A percentile compares a stretch with the other conserved stretches of the same genome.
phyloP scores from a whole-genome alignment of 2,888 invertebrate genomes.

The Brachyptera putata region DNA sequence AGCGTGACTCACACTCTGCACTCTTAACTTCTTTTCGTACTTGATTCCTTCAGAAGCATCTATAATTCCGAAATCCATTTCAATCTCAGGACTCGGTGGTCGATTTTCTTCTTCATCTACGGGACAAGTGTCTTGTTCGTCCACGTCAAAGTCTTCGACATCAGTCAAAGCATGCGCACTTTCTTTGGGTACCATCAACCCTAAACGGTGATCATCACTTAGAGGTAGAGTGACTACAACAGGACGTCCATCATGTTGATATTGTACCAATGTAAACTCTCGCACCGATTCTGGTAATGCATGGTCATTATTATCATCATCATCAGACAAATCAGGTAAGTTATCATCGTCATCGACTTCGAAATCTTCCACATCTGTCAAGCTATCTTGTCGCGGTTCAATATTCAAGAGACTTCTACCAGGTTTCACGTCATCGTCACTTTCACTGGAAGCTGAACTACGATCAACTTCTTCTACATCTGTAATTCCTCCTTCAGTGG shows the following conservation, averaged over 20 bases:
- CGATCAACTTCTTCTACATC: constrained; percentile 49
- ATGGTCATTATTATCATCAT: constrained; percentile 35
- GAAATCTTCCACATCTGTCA: constrained; percentile 45
- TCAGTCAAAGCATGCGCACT: constrained; percentile 40
- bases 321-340: constrained; percentile 35
- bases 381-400: constrained; percentile 35
- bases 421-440: constrained; percentile 36
- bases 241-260: constrained; percentile 45
- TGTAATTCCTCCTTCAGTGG: constrained; percentile 43
- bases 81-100: constrained; percentile 18
- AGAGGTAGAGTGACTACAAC: constrained; percentile 48
- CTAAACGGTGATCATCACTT: constrained; percentile 38
- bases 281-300: constrained; percentile 46
- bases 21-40: constrained; percentile 36
- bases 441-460: constrained; percentile 35
- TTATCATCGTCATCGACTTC: constrained; percentile 31
- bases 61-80: constrained; percentile 33
- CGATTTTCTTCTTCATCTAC: constrained; percentile 28
- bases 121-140: constrained; percentile 42
- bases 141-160: constrained; percentile 45
- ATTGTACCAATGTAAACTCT: constrained; percentile 47
- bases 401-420: constrained; percentile 24
- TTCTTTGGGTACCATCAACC: constrained; percentile 28
- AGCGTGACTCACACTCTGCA: constrained; percentile 26
- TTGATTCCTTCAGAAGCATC: constrained; percentile 37